These are phyloP conservation scores for Rhynchopsitta pachyrhyncha DNA, from an alignment of 2,113 vertebrate genomes.

Conservation along the genomic window DNA sequence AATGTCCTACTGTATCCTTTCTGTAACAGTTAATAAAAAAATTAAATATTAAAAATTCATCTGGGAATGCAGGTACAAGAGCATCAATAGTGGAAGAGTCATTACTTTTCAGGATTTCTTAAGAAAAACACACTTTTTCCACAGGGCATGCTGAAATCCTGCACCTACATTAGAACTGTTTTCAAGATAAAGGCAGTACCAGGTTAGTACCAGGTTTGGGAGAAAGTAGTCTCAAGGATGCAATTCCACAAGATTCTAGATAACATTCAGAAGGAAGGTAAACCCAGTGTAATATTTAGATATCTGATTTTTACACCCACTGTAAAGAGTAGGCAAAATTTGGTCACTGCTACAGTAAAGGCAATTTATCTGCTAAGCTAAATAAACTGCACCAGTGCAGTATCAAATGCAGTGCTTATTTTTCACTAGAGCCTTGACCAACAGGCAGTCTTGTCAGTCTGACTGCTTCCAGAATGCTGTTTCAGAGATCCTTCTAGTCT, in stretches of 20 bases:
- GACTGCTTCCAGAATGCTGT: not conserved
- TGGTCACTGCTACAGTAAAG: not conserved
- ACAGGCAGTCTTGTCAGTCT: rapidly evolving
- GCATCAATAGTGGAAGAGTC: not conserved
- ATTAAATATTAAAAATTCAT: not conserved
- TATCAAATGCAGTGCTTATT: not conserved
- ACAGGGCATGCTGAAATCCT: not conserved
- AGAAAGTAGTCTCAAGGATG: not conserved
- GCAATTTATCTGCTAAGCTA: not conserved
- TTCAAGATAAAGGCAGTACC: not conserved
- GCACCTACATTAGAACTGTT: not conserved
- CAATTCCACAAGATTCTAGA: not conserved
- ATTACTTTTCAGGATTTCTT: not conserved
- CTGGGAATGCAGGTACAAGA: not conserved
- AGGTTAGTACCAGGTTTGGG: no score
- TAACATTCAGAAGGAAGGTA: not conserved
- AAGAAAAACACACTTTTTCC: rapidly evolving
- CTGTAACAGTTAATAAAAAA: not conserved
- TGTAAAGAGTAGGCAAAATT: not conserved
- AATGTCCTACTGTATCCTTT: not conserved
- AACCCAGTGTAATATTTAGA: not conserved
- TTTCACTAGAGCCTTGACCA: not conserved
- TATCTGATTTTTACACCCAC: not conserved
- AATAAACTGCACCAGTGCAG: not conserved
- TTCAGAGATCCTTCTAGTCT: not conserved